A percentile compares a stretch with the other conserved stretches of the same genome.
phyloP scores from a whole-genome alignment of 2,888 invertebrate species.

The Tethea ocularis region DNA sequence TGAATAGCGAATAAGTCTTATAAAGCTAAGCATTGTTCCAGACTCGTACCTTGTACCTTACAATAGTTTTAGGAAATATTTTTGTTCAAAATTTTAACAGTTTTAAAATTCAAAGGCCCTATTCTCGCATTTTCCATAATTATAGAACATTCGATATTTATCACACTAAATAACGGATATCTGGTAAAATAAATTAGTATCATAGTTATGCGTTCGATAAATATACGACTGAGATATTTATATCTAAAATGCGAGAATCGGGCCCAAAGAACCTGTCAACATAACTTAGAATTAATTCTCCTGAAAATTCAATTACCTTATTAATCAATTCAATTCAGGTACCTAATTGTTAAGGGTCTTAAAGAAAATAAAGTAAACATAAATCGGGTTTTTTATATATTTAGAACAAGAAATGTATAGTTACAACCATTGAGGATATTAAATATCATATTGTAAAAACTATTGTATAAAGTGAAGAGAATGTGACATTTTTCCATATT shows the following conservation, averaged over 20 bases:
- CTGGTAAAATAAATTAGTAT: too few relatives aligned
- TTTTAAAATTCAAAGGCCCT: background rate
- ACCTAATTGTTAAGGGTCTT: background rate
- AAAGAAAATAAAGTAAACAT: slow-evolving; percentile 45
- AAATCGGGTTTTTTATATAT: slow-evolving; percentile 80
- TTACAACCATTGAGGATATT: slow-evolving; percentile 85
- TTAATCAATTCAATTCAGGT: background rate
- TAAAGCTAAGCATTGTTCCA: background rate
- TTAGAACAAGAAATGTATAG: slow-evolving; percentile 85
- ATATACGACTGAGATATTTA: background rate
- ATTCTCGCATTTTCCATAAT: too few relatives aligned
- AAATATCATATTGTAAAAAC: slow-evolving; percentile 85
- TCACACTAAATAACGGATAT: too few relatives aligned
- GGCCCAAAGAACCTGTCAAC: background rate
- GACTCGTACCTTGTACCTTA: background rate
- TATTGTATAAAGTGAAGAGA: slow-evolving; percentile 84
- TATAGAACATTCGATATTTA: too few relatives aligned
- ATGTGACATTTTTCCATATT: slow-evolving; percentile 78
- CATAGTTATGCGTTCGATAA: too few relatives aligned
- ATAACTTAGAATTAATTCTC: too few relatives aligned
- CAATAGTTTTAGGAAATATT: background rate
- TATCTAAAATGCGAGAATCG: background rate
- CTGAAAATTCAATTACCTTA: background rate
- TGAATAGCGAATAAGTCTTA: background rate
- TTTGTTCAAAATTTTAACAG: background rate